Conservation (phyloP, 2,888 invertebrate species). For the Melipona beecheii region DNA sequence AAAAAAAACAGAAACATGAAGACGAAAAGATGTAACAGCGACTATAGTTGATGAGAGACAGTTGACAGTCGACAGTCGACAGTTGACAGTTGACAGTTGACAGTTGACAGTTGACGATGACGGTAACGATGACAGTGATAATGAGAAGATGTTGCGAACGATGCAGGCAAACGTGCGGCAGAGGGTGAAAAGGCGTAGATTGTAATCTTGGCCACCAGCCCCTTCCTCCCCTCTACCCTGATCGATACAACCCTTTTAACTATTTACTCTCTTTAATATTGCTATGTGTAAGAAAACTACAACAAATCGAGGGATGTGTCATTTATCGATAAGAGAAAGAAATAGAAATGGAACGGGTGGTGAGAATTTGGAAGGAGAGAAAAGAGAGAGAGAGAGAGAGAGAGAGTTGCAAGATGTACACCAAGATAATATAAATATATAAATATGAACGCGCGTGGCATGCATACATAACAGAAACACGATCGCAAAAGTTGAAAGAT, state of each 20-base stretch:
- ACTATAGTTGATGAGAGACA: not conserved
- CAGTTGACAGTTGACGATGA: too few species aligned
- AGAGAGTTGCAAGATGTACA: slow-evolving; percentile 53
- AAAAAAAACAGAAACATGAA: not conserved
- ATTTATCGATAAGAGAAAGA: slow-evolving; percentile 61
- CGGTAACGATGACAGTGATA: not conserved
- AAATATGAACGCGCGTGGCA: slow-evolving; percentile 36
- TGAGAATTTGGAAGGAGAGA: slow-evolving; percentile 22
- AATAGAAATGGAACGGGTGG: slow-evolving; percentile 41
- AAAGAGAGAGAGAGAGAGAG: slow-evolving; percentile 41
- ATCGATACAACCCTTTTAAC: slow-evolving; percentile 78
- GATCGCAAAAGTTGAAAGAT: slow-evolving; percentile 37
- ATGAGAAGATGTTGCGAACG: slow-evolving; percentile 23
- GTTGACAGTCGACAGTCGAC: not conserved
- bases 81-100: not conserved
- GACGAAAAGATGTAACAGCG: slow-evolving; percentile 14
- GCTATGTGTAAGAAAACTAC: slow-evolving; percentile 76
- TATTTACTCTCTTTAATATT: slow-evolving; percentile 81
- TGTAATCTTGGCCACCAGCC: slow-evolving; percentile 68
- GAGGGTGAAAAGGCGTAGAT: slow-evolving; percentile 67
- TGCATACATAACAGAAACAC: slow-evolving; percentile 39
- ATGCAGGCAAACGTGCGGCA: slow-evolving; percentile 71
- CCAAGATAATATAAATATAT: slow-evolving; percentile 49
- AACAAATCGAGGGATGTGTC: slow-evolving; percentile 71
- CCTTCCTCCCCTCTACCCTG: slow-evolving; percentile 56